phyloP scores from a whole-genome alignment of 2,113 vertebrate species.

The Trematomus loennbergii region DNA sequence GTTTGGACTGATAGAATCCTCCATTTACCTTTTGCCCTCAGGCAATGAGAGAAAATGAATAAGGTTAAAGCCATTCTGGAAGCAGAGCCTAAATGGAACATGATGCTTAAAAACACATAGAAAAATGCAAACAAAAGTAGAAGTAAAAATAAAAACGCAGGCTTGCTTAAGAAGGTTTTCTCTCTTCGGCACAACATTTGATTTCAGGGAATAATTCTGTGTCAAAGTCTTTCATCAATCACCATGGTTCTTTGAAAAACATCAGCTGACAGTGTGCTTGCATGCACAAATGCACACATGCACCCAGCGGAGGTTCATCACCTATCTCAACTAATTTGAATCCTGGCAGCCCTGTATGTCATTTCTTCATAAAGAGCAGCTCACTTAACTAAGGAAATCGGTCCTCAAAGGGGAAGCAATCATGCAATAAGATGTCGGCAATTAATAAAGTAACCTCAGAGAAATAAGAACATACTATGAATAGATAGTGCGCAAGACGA shows the following conservation, averaged over 20 bases:
- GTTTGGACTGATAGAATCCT: slow-evolving; percentile 71
- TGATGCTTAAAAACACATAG: slow-evolving; percentile 55
- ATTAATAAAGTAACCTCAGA: slow-evolving; percentile 48
- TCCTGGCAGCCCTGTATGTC: slow-evolving; percentile 14
- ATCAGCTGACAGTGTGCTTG: slow-evolving; percentile 28
- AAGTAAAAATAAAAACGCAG: slow-evolving; percentile 3
- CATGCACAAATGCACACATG: slow-evolving; percentile 47
- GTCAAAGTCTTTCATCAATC: slow-evolving; percentile 35
- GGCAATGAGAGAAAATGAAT: slow-evolving; percentile 68
- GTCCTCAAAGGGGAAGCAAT: slow-evolving; percentile 37
- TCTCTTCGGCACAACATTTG: neutral
- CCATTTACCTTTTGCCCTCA: slow-evolving; percentile 75
- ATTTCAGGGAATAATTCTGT: slow-evolving; percentile 33
- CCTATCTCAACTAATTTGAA: slow-evolving; percentile 20
- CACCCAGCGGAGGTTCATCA: slow-evolving; percentile 33
- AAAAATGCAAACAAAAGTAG: slow-evolving; percentile 41
- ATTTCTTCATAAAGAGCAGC: slow-evolving; percentile 21
- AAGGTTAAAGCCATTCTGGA: slow-evolving; percentile 69
- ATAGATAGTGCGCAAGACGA: slow-evolving; percentile 17
- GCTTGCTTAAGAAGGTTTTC: neutral
- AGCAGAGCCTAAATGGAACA: slow-evolving; percentile 76
- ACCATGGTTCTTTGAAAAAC: slow-evolving; percentile 32
- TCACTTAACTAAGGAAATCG: slow-evolving; percentile 7
- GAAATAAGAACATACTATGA: slow-evolving; percentile 29
- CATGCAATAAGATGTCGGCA: slow-evolving; percentile 31